phyloP scores from a whole-genome alignment of 2,888 invertebrate species.

The Drosophila histrio region DNA sequence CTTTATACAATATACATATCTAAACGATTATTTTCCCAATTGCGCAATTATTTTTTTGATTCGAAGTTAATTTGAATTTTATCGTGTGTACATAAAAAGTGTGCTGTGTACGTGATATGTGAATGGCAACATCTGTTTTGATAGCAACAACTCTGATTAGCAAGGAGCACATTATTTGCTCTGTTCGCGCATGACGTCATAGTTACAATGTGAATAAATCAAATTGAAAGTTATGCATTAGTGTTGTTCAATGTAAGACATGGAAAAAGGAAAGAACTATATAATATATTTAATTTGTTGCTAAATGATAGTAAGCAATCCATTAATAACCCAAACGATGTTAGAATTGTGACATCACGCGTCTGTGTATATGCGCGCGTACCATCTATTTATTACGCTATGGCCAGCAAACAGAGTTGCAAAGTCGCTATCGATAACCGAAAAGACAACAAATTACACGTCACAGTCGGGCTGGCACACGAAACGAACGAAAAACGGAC shows the following conservation, averaged over 20 bases:
- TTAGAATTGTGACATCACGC: slow-evolving; percentile 9
- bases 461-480: slow-evolving; percentile 54
- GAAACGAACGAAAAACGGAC: slow-evolving; percentile 49
- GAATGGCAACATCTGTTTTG: slow-evolving; percentile 17
- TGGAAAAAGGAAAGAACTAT: not conserved
- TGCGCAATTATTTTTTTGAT: not conserved
- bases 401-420: slow-evolving; percentile 33
- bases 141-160: not conserved
- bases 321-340: not conserved
- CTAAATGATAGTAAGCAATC: not conserved
- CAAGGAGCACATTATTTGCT: not conserved
- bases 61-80: not conserved
- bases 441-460: slow-evolving; percentile 54
- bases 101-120: slow-evolving; percentile 13
- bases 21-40: not conserved
- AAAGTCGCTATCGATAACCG: slow-evolving; percentile 38
- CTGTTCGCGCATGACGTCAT: slow-evolving; percentile 20
- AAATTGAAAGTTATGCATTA: not conserved
- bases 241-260: too few relatives aligned
- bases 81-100: not conserved
- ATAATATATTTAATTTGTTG: not conserved
- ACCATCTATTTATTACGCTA: slow-evolving; percentile 5
- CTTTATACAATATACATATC: not conserved
- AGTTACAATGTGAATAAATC: not conserved
- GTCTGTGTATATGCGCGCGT: too few relatives aligned